phyloP scores from a whole-genome alignment of 2,888 invertebrate species.

The Pachycephus smyrnensis region DNA sequence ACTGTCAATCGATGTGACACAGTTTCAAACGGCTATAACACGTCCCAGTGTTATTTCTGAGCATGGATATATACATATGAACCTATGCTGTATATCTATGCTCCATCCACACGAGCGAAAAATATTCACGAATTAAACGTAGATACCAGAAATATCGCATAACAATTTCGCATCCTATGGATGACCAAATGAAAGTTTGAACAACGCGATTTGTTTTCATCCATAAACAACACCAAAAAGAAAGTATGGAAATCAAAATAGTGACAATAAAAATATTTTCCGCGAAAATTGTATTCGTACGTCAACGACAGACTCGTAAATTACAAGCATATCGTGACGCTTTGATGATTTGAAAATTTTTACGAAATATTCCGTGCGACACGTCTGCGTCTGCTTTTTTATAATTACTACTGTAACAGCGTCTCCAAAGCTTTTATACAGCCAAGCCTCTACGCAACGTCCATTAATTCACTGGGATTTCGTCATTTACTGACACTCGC shows the following conservation, averaged over 20 bases:
- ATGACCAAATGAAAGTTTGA: not conserved
- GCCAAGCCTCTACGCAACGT: not conserved
- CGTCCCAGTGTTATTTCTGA: not conserved
- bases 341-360: not conserved
- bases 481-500: not conserved
- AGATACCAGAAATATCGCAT: not conserved
- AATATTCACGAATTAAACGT: not conserved
- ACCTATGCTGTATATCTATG: not conserved
- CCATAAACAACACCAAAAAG: not conserved
- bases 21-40: not conserved
- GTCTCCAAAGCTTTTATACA: not conserved
- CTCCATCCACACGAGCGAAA: not conserved
- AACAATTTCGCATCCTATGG: not conserved
- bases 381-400: not conserved
- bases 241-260: not conserved
- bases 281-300: not conserved
- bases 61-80: not conserved
- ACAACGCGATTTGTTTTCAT: not conserved
- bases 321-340: not conserved
- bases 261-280: not conserved
- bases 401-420: not conserved
- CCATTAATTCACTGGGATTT: not conserved
- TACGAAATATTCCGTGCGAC: not conserved
- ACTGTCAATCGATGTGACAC: not conserved
- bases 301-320: not conserved